Conservation (phyloP, 2,113 vertebrate species). For the Chloropsis cyanopogon region DNA sequence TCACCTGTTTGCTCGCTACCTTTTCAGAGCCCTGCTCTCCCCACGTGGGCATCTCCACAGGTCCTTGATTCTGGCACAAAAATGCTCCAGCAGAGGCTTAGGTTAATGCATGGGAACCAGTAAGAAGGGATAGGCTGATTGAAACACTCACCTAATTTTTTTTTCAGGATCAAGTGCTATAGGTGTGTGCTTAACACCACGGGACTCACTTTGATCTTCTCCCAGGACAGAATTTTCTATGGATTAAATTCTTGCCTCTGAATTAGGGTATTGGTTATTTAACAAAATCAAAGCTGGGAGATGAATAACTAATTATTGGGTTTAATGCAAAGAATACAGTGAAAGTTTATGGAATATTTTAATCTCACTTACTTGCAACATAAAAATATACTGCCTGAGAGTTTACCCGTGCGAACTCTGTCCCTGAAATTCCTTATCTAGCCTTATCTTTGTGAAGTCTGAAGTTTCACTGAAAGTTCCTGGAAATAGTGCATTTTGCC, state of each 20-base stretch:
- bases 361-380: neutral
- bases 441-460: neutral
- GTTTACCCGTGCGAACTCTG: neutral
- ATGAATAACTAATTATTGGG: neutral
- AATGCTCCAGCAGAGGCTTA: neutral
- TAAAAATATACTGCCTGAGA: neutral
- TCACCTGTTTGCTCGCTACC: fast-evolving
- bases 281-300: conserved; percentile 5
- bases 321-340: neutral
- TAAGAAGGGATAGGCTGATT: neutral
- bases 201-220: conserved; percentile 31
- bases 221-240: neutral
- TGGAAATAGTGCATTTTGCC: neutral
- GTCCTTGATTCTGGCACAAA: neutral
- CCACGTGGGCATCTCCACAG: neutral
- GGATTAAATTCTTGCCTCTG: neutral
- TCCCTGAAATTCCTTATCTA: neutral
- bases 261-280: neutral
- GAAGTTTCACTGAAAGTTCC: neutral
- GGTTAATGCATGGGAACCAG: neutral
- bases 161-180: neutral
- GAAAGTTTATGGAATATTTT: neutral
- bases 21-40: neutral
- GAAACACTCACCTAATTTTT: neutral
- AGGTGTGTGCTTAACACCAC: neutral